Evolutionary conservation across 2,888 invertebrate species (phyloP).

Genomic region (Aspidiotus destructor): DNA sequence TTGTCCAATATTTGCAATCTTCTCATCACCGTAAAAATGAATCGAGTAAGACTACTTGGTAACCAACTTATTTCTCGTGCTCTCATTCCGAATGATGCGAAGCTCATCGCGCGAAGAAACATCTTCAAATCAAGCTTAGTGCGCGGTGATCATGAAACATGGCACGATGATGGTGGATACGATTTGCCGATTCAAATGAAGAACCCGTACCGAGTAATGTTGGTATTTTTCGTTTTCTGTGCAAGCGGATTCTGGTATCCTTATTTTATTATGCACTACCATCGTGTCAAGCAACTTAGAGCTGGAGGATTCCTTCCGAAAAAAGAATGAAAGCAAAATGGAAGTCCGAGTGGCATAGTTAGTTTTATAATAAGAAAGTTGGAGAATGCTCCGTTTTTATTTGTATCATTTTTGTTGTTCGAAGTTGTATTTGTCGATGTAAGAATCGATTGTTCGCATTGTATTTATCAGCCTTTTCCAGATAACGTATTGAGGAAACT

Average conservation of each 20-base stretch:
- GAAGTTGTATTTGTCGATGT: no score
- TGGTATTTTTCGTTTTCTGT: conserved; percentile 13
- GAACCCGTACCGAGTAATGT: conserved; percentile 14
- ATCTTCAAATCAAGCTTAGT: neutral
- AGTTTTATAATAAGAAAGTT: neutral
- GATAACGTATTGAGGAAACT: no score
- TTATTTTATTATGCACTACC: conserved; percentile 12
- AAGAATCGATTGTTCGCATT: no score
- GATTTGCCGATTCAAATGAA: conserved; percentile 17
- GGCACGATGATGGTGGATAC: conserved; percentile 7
- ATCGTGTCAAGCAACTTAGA: conserved; percentile 5
- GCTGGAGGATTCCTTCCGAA: neutral
- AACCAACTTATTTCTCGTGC: neutral
- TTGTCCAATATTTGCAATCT: no score
- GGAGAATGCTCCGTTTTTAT: no score
- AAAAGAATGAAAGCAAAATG: neutral
- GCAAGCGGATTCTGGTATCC: conserved; percentile 25
- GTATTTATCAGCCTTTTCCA: no score
- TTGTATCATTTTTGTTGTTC: no score
- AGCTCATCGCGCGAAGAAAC: no score
- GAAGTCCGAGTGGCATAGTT: neutral
- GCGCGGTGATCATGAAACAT: neutral
- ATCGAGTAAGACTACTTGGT: no score
- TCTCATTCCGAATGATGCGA: neutral
- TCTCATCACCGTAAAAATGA: no score